Evolutionary conservation across 2,888 invertebrate genomes (phyloP), one percentile per base, ranked within the genome.

Genomic region (Cantharis lateralis): DNA sequence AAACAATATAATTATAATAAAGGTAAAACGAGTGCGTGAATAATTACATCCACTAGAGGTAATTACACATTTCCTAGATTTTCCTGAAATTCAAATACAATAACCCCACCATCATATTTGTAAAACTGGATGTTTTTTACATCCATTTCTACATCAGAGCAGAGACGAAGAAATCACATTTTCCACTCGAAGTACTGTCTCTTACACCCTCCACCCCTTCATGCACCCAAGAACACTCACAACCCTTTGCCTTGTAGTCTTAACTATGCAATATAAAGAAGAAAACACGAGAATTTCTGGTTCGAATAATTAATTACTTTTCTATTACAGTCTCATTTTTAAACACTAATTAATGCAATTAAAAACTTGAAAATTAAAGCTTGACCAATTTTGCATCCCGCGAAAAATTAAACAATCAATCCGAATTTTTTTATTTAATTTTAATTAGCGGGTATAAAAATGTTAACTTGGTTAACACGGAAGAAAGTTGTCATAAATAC

Each of bases 121-220:
- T 68, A 70, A 69, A 76, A 76, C 76, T 63, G 61, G 26, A 75
- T 62, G 66, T 70, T 75, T 75, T 75, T 74, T 69, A 70, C 73
- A 71, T 76, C 61, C 68, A 20, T 66, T 66, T 70, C 70, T 70
- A 73, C 76, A 48, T 73, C 70, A 70, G 70, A 73, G 68, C 72
- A 76, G 83, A 87, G 86, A 88, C 86, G 87, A 88, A 88, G 88
- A 88, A 88, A 88, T 88, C 87, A 87, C 87, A 88, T 88, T 88
- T 88, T 88, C 87, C 87, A 88, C 88, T 88, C 85, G 85, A 87
- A 84, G 85, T 86, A 84, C 79, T 80, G 80, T 82, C 78, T 77
- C 76, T 79, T 76, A 68, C 72, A 61, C 81, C 81, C 79, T 72
- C 76, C 81, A 80, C 79, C 80, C 79, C 76, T 82, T 13, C 64